Base-by-base conservation (phyloP, 2,797 vertebrate genomes). In the Sparidentex hasta region DNA sequence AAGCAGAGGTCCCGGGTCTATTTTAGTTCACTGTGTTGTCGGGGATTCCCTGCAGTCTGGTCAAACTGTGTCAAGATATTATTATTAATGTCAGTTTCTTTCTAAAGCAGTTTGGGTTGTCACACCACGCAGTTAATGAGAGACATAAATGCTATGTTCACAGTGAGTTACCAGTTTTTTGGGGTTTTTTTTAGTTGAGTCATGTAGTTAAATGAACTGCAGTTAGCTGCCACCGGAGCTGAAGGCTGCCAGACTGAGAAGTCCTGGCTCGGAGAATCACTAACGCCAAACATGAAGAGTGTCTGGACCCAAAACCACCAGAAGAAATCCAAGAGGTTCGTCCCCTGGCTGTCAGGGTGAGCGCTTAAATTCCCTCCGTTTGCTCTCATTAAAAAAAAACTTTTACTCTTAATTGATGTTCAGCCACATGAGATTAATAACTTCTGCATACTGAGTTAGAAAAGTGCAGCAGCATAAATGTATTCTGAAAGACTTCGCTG, bases 41-140 rank as follows among this genome's bases (percentile, higher is more conserved):
- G 16, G 79, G 81, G 83, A 75, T 89, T 86, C 72, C 83, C 76
- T 78, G 59, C 73, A 78, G 79, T 74, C 75, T 83, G 77, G 17
- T 77, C 74, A 76, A 82, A 78, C 74, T 78, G 65, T 76, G 64
- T 65, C 33, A 4, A 54, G 50, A 58, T 80, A 17, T 61, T 66
- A 65, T 75, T 80, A 74, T 47, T 38, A 48, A 59, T n/a, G 8
- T 43, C 58, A 76, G 47, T 65, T 17, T 48, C 21, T 68, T 64
- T 71, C 14, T 21, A 0, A 23, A 69, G n/a, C 17, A n/a, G 17
- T 76, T 44, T 18, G 2, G 23, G 17, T 27, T 5, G 58, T 43
- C 16, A 20, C 27, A 38, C 33, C 33, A 38, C 57, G 65, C 16
- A 50, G n/a, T 56, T 50, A 52, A 48, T 21, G 7, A 73, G n/a